Percentiles rank a stretch among this genome's conserved stretches.
These are phyloP conservation scores for Bellardia bayeri DNA, from an alignment of 2,888 invertebrate genomes.

Conservation along the genomic window DNA sequence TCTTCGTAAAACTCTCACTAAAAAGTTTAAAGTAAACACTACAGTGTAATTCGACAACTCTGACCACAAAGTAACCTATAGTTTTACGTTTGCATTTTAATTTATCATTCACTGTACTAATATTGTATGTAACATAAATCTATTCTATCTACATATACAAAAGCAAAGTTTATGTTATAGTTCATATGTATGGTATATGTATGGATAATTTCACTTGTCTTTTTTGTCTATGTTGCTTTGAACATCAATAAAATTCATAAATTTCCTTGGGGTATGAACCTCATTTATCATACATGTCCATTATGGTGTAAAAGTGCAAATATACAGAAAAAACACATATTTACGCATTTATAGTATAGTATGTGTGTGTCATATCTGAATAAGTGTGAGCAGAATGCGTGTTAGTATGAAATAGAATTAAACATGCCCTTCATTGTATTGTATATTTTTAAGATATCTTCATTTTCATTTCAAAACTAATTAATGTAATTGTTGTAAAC, in stretches of 20 bases:
- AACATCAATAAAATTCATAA: slow-evolving; percentile 57
- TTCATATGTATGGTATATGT: slow-evolving; percentile 10
- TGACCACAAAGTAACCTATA: too few species aligned
- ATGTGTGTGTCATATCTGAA: neutral
- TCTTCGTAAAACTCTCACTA: too few species aligned
- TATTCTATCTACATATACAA: slow-evolving; percentile 2
- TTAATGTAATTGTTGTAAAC: too few species aligned
- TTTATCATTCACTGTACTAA: slow-evolving; percentile 6
- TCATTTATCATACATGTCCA: slow-evolving; percentile 57
- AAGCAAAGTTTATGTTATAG: neutral
- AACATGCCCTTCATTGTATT: neutral
- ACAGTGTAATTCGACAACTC: too few species aligned
- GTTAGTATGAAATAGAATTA: neutral
- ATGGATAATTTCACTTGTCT: neutral
- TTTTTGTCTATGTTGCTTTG: slow-evolving; percentile 18
- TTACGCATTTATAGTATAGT: neutral
- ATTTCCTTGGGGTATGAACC: slow-evolving; percentile 53
- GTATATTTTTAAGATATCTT: too few species aligned
- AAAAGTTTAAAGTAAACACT: too few species aligned
- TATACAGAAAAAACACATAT: neutral
- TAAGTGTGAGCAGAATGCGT: slow-evolving; percentile 13
- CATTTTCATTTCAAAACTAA: too few species aligned
- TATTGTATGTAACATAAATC: neutral
- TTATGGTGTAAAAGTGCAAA: slow-evolving; percentile 44
- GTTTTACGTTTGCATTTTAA: neutral